A percentile compares a stretch with the other conserved stretches of the same genome.
Conservation (phyloP, 2,797 vertebrate genomes). For the Sebastes glaucus region DNA sequence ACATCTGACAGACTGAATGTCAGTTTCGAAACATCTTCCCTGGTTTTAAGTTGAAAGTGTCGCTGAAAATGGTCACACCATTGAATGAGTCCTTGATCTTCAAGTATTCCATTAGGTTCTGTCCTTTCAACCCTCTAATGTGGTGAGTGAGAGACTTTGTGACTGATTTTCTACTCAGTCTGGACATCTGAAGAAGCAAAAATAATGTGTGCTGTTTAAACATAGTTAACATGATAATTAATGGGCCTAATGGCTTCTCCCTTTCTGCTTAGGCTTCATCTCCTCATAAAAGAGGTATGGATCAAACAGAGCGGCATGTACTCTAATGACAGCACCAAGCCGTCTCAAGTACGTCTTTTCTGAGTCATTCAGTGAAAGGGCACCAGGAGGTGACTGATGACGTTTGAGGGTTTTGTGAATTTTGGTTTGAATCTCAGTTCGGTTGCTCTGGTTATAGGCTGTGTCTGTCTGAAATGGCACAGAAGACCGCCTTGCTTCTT, state of each 20-base stretch:
- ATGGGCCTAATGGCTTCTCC: conserved; percentile 48
- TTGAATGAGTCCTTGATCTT: not conserved
- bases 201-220: conserved; percentile 15
- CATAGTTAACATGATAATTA: not conserved
- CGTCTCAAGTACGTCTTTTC: not conserved
- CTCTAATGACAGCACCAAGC: not conserved
- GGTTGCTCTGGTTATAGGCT: not conserved
- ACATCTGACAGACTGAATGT: not conserved
- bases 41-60: not conserved
- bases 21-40: not conserved
- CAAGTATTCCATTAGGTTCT: conserved; percentile 31
- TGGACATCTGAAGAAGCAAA: not conserved
- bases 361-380: conserved; percentile 27
- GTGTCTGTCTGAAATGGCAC: not conserved
- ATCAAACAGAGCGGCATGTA: conserved; percentile 2
- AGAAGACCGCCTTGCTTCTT: too few relatives aligned
- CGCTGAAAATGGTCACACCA: not conserved
- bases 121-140: conserved; percentile 34
- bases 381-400: not conserved
- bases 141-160: not conserved
- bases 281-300: conserved; percentile 37
- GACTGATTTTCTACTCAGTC: not conserved
- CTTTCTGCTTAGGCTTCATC: conserved; percentile 6
- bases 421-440: not conserved
- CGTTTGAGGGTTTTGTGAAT: not conserved